phyloP scores from a whole-genome alignment of 2,113 vertebrate species.

The Gopherus evgoodei region DNA sequence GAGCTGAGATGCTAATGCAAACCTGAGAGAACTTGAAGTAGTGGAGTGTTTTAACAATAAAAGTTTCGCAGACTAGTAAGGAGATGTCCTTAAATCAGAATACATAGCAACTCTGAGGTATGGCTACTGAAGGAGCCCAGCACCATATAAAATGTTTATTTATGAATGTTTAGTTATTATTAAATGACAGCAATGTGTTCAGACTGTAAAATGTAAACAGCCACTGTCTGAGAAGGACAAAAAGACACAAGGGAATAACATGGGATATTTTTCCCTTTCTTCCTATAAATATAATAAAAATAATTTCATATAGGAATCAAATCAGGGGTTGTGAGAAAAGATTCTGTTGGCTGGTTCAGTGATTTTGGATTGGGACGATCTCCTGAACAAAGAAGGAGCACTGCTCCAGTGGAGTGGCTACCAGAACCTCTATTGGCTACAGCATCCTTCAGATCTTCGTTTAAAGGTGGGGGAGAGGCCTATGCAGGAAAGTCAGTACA shows the following conservation, averaged over 20 bases:
- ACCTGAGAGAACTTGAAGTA: background rate
- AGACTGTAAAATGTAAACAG: background rate
- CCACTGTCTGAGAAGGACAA: background rate
- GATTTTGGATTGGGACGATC: background rate
- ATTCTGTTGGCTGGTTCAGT: background rate
- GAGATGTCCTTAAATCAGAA: background rate
- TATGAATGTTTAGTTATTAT: background rate
- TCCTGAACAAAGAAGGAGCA: background rate
- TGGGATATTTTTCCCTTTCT: background rate
- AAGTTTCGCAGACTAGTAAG: background rate
- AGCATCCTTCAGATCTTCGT: background rate
- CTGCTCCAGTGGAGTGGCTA: background rate
- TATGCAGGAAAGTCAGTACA: background rate
- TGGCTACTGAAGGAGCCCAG: background rate
- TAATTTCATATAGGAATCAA: background rate
- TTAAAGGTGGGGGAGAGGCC: background rate
- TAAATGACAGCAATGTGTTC: background rate
- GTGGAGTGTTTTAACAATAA: background rate
- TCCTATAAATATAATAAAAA: background rate
- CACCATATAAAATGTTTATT: background rate
- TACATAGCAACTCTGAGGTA: background rate
- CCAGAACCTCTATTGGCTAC: background rate
- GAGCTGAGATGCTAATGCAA: background rate
- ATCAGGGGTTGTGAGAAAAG: background rate
- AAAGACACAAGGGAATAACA: background rate